Evolutionary conservation across 2,888 invertebrate genomes (phyloP), one percentile per base, ranked within the genome.

Genomic region (Melieria picta): DNA sequence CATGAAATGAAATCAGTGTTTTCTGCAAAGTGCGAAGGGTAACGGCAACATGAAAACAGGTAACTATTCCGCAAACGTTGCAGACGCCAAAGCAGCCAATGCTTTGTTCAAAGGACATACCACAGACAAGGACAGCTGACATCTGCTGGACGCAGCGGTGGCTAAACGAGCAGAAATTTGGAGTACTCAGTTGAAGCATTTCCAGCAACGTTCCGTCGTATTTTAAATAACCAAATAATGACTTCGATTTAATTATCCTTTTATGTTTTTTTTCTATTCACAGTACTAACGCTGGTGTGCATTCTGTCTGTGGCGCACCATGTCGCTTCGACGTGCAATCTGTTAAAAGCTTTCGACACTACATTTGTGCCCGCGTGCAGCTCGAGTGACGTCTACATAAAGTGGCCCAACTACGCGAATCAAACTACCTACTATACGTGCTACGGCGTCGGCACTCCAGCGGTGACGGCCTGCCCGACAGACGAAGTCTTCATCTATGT

Each of bases 361-460:
- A 66, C 71, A 4, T 60, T 83, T 5, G 43, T 42, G 3, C 77
- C 80, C 1, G 66, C 72, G 30, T 79, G 79, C 71, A 13, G n/a
- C 7, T 76, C 77, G 50, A 45, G 47, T 1, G 42, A 67, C 48
- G 1, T 69, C 7, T 9, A 11, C 5, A 16, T 83, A 4, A 45
- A 69, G 42, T 74, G 81, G 78, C 83, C 85, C 7, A 75, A 75
- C 69, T 82, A 80, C 56, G 10, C 69, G 5, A 60, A 81, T 71
- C 45, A 61, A 9, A 5, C 57, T 2, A n/a, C 64, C 2, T 84
- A 73, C 63, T 81, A 77, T n/a, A 0, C 10, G 4, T 85, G 85
- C 66, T 0, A 5, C 1, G 71, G 60, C 42, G 58, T n/a, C 3
- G 66, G 45, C 1, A 30, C 10, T 0, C 48, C 77, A 0, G 3